Base-by-base conservation (phyloP, 53 echinoderm and acorn worm genomes). In the Apostichopus leukothele region DNA sequence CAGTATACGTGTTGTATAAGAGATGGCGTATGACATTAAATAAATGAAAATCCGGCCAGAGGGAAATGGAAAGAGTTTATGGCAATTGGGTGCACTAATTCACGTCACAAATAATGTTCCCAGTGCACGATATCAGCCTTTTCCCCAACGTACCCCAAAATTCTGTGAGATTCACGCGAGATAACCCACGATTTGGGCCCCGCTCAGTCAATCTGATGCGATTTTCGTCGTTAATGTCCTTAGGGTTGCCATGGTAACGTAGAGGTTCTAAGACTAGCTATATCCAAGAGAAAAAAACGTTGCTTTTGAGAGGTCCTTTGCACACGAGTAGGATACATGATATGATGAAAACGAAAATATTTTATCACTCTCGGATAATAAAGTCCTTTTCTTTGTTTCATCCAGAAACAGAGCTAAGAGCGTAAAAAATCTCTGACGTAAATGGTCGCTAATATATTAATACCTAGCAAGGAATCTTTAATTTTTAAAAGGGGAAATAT, bases 181-280 rank as follows among this genome's bases (percentile, higher is more conserved):
- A 71, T 71, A 71, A 71, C 71, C 71, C 71, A 71, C 71, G 71
- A 71, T 71, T 71, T 71, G 14, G 71, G 71, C 71, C 71, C 71
- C 71, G 71, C 18, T 71, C 71, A 71, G 71, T 71, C 71, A 71
- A 71, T 71, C 18, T 71, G 71, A 71, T 71, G 71, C 18, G 71
- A 71, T 71, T 71, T n/a, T 71, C 71, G 18, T 19, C 71, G 16
- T 14, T 71, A 71, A 71, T 71, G 71, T 71, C 71, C 20, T 71
- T 71, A 71, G 71, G 71, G 71, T 71, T 1, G 71, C 71, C 18
- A 71, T 19, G 71, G 71, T 18, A 71, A 71, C 71, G 71, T n/a
- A 71, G 14, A 71, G 71, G 71, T 71, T 71, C 18, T 71, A 71
- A 19, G 13, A 71, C 16, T 71, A 18, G 20, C 14, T 71, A 71